Percentiles rank a stretch among this genome's conserved stretches.
Evolutionary conservation across 2,797 vertebrate species (phyloP).

Genomic region (Falco berigora): DNA sequence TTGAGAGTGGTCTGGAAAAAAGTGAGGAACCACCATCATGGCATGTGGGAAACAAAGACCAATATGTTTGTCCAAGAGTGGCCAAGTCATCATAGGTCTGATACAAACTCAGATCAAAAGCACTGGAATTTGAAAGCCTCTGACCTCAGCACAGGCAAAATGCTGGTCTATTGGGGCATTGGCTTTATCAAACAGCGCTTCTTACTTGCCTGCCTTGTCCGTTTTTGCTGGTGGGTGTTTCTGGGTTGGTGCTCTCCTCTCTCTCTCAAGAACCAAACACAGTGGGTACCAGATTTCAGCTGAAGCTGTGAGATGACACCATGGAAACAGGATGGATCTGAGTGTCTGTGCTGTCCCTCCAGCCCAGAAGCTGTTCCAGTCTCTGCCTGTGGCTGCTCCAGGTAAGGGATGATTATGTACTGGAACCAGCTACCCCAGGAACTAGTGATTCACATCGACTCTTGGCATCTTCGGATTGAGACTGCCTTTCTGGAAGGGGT

Average conservation of each 20-base stretch:
- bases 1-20: background rate
- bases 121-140: background rate
- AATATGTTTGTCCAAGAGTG: background rate
- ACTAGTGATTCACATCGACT: fast-evolving
- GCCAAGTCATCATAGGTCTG: background rate
- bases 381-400: background rate
- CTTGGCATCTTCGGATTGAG: background rate
- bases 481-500: background rate
- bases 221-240: background rate
- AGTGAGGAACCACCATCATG: background rate
- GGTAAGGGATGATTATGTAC: background rate
- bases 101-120: background rate
- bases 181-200: background rate
- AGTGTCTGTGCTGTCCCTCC: background rate
- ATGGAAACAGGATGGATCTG: background rate
- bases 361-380: background rate
- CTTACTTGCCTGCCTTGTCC: background rate
- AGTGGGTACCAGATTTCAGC: background rate
- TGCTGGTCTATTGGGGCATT: background rate
- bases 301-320: background rate
- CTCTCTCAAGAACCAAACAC: background rate
- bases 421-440: background rate
- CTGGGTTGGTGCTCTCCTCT: background rate
- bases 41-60: background rate
- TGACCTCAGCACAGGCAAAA: no score